Conservation (phyloP, 35 echinoderm and acorn worm species). For the Nesometra sesokonis region DNA sequence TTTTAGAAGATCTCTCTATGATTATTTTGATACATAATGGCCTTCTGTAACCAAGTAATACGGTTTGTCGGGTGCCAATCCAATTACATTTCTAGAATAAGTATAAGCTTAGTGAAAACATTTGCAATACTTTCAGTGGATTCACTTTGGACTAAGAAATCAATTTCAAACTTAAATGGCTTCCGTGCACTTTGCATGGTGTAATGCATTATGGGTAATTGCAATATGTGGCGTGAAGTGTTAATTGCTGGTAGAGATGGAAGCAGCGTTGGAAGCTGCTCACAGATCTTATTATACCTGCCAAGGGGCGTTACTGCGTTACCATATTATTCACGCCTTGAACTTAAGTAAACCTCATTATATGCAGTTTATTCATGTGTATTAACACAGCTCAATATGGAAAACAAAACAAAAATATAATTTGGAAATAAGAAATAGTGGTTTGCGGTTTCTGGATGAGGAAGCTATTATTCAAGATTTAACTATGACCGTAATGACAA, state of each 20-base stretch:
- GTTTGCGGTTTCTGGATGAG: no score
- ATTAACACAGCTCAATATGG: no score
- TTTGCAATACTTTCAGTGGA: neutral
- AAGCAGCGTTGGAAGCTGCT: no score
- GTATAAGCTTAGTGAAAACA: neutral
- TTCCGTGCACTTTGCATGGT: neutral
- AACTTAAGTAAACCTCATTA: no score
- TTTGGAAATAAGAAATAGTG: no score
- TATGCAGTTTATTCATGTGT: no score
- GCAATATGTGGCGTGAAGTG: neutral
- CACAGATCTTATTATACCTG: no score
- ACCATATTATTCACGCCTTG: no score
- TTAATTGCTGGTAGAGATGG: neutral
- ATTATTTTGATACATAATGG: neutral
- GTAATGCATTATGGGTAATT: neutral
- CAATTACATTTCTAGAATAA: neutral
- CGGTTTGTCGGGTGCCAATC: neutral
- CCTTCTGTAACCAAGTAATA: neutral
- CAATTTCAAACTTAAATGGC: neutral
- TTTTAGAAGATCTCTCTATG: neutral
- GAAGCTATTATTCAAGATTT: no score
- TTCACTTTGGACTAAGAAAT: neutral
- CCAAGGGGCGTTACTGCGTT: no score
- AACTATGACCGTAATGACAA: no score
- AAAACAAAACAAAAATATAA: no score